phyloP scores from a whole-genome alignment of 2,888 invertebrate species.

The Aradus depressus region DNA sequence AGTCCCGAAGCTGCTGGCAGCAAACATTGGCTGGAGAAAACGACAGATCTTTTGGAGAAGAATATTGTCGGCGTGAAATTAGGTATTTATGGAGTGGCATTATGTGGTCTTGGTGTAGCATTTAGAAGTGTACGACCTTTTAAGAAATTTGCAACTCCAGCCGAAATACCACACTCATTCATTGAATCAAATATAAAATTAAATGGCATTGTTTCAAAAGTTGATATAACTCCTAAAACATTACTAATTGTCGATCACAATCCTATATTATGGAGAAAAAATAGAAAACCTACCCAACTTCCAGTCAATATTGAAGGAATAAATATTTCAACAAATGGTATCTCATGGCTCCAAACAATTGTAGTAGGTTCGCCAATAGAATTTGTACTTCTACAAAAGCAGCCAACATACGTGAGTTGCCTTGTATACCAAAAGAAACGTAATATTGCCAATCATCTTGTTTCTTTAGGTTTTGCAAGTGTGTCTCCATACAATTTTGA shows the following conservation, averaged over 20 bases:
- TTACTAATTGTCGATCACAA: conserved; percentile 39
- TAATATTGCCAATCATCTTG: conserved; percentile 26
- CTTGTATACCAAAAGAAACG: conserved; percentile 23
- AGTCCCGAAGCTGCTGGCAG: background rate
- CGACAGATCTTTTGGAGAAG: conserved; percentile 15
- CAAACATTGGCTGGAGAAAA: background rate
- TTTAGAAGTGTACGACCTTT: conserved; percentile 50
- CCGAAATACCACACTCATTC: conserved; percentile 47
- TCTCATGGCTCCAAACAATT: conserved; percentile 40
- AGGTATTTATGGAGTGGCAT: conserved; percentile 46
- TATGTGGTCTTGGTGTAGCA: conserved; percentile 45
- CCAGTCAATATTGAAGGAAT: conserved; percentile 45
- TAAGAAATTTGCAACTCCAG: conserved; percentile 49
- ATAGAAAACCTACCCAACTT: conserved; percentile 34
- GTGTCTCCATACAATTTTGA: conserved; percentile 26
- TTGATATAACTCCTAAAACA: conserved; percentile 37
- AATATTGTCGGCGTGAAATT: conserved; percentile 21
- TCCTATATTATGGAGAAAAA: conserved; percentile 36
- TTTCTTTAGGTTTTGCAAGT: conserved; percentile 29
- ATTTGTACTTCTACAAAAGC: conserved; percentile 38
- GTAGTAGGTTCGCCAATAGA: conserved; percentile 37
- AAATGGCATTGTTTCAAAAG: conserved; percentile 37
- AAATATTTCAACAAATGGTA: conserved; percentile 40
- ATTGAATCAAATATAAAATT: conserved; percentile 40
- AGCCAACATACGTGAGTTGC: conserved; percentile 39